Base-by-base conservation (phyloP, 2,888 invertebrate genomes). In the Andrena bucephala region DNA sequence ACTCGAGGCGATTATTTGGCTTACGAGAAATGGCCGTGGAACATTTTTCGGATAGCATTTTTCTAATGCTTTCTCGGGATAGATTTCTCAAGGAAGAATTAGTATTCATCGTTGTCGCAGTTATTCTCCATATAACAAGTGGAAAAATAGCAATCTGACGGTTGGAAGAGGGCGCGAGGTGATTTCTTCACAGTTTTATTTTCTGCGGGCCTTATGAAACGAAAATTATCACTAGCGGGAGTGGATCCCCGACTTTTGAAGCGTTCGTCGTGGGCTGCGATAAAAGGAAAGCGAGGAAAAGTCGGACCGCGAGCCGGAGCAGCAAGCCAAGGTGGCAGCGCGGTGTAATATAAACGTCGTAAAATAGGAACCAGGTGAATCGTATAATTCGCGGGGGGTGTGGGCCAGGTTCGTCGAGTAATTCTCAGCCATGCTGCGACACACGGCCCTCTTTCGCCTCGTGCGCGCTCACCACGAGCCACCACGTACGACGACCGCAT, bases 291-390 rank as follows among this genome's bases (percentile, higher is more conserved):
- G 76, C 68, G 69, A 77, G 74, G 78, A 81, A 88, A 88, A 85
- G 84, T 82, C 65, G 42, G 70, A 69, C 73, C 77, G 84, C 82
- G 81, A 82, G 86, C 52, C 50, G 76, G 81, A 84, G 77, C 68
- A 27, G 85, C 87, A 83, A 90, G 89, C 90, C 91, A 91, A 91
- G 91, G 92, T 89, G 86, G 89, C 89, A 85, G 91, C 90, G 86
- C 87, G 87, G 89, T 90, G 93, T 93, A 93, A 94, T 94, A 94
- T 93, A 94, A 94, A 93, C 92, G 93, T 94, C 93, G 92, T 94
- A 94, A 94, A 94, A 93, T 93, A 93, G 93, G 94, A 92, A 93
- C 91, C 94, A 94, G 93, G 94, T 94, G 94, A 93, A 93, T 93
- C 94, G 92, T 92, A 93, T 94, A 93, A 93, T 93, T 93, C 90